These are phyloP conservation scores for Drepana falcataria DNA, from an alignment of 2,888 invertebrate species.

Conservation along the genomic window DNA sequence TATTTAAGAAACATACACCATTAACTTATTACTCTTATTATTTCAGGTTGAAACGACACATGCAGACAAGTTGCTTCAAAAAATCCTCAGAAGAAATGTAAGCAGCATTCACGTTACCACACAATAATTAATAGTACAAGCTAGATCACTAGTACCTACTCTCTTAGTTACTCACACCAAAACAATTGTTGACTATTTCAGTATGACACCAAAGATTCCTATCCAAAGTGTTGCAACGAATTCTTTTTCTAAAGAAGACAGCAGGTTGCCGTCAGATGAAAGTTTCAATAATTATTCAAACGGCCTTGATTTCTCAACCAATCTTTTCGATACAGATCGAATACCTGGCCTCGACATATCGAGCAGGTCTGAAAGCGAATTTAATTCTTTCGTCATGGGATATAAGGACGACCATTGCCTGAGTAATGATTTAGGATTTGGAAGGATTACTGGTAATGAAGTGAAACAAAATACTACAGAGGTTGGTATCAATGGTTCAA, in stretches of 20 bases:
- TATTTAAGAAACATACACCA: too few species aligned
- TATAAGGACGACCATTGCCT: slow-evolving; percentile 34
- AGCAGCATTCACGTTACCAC: slow-evolving; percentile 5
- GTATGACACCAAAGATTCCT: slow-evolving; percentile 5
- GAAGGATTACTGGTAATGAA: slow-evolving; percentile 8
- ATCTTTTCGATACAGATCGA: slow-evolving; percentile 52
- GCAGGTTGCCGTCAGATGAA: slow-evolving; percentile 50
- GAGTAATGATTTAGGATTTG: slow-evolving; percentile 26
- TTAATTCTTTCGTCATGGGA: slow-evolving; percentile 31
- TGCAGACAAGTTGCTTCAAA: slow-evolving; percentile 31
- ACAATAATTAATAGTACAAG: too few species aligned
- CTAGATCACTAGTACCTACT: too few species aligned
- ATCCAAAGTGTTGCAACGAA: slow-evolving; percentile 17
- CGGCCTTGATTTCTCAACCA: slow-evolving; percentile 50
- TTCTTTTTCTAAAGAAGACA: slow-evolving; percentile 33
- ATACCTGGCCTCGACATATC: slow-evolving; percentile 50
- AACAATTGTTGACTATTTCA: slow-evolving; percentile 3
- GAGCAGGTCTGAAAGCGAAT: slow-evolving; percentile 39
- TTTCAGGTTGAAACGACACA: slow-evolving; percentile 48
- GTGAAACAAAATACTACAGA: slow-evolving; percentile 9
- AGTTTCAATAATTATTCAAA: slow-evolving; percentile 54
- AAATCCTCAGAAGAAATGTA: slow-evolving; percentile 23
- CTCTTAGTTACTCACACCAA: too few species aligned
- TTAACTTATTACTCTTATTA: not conserved
- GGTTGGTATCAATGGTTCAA: slow-evolving; percentile 10